phyloP scores from a whole-genome alignment of 1,140 invertebrate species.

The Gyrodactylus salaris region DNA sequence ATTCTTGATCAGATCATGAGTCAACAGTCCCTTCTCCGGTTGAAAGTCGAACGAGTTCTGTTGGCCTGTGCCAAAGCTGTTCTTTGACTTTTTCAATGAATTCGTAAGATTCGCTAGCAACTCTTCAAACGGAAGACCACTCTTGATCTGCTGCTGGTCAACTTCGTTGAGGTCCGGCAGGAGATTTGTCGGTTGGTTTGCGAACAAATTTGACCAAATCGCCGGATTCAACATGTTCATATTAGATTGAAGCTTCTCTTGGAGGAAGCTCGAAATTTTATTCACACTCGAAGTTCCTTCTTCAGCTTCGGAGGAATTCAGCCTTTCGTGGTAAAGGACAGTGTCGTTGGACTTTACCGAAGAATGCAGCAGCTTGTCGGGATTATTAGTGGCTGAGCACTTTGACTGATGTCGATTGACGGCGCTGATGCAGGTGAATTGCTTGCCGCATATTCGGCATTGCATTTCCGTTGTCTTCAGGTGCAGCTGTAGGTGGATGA shows the following conservation, averaged over 20 bases:
- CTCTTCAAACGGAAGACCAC: not conserved
- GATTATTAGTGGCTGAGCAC: not conserved
- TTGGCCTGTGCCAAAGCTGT: too few relatives aligned
- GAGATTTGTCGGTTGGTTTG: not conserved
- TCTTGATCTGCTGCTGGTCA: not conserved
- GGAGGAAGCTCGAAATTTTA: too few relatives aligned
- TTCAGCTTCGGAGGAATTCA: not conserved
- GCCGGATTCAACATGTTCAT: too few relatives aligned
- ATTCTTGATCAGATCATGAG: too few relatives aligned
- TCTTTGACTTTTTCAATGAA: too few relatives aligned
- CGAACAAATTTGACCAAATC: not conserved
- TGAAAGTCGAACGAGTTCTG: too few relatives aligned
- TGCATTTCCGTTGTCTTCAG: constrained; percentile 4
- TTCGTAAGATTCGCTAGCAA: constrained; percentile 5
- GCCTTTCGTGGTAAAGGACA: not conserved
- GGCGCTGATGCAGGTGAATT: not conserved
- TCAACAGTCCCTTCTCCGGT: too few relatives aligned
- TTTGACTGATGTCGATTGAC: constrained; percentile 3
- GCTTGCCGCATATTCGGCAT: not conserved
- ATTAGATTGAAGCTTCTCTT: too few relatives aligned
- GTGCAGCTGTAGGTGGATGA: constrained; percentile 1
- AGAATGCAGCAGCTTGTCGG: not conserved
- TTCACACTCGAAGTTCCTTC: not conserved
- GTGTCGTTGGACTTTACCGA: not conserved
- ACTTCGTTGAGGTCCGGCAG: not conserved